Base-by-base conservation (phyloP, 1,140 invertebrate species). In the Vollenhovia emeryi region DNA sequence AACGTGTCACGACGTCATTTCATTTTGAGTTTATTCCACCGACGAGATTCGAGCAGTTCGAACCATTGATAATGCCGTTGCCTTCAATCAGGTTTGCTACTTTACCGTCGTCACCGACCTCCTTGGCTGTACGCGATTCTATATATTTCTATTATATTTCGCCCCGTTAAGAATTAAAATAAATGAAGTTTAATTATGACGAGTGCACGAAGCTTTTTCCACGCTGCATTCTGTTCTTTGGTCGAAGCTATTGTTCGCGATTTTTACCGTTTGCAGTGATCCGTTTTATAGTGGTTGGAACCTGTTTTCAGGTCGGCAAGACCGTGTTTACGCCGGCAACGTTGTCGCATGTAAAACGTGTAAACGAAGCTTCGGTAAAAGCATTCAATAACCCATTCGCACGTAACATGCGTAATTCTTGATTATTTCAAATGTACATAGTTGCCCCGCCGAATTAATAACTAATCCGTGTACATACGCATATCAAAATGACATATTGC, bases 121-220 rank as follows among this genome's bases (percentile, higher is more conserved):
- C 1, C 15, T 59, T 30, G n/a, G 5, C n/a, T 11, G 2, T 45
- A 4, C 57, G 21, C 48, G 18, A 48, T 64, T 45, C 48, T 18
- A 55, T 21, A 24, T 50, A 33, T 71, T 69, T 50, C 40, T n/a
- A n/a, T n/a, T n/a, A n/a, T n/a, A n/a, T n/a, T n/a, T 52, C 30
- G 18, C 0, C 50, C 68, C 75, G 55, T 64, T 40, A 80, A 40
- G 55, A 60, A 85, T 91, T 55, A 66, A 71, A 80, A 91, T 88
- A 91, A 91, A 88, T 60, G 75, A 68, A 71, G 87, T 90, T 89
- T 90, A 91, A 91, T 90, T 91, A 90, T 64, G 55, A 73, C 68
- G 64, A 18, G 7, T 45, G 7, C 60, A 66, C 45, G 21, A 33
- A 85, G 52, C 52, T 55, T 74, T 59, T 27, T 27, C 30, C 5